phyloP scores from a whole-genome alignment of 2,113 vertebrate genomes.

The Alces alces region DNA sequence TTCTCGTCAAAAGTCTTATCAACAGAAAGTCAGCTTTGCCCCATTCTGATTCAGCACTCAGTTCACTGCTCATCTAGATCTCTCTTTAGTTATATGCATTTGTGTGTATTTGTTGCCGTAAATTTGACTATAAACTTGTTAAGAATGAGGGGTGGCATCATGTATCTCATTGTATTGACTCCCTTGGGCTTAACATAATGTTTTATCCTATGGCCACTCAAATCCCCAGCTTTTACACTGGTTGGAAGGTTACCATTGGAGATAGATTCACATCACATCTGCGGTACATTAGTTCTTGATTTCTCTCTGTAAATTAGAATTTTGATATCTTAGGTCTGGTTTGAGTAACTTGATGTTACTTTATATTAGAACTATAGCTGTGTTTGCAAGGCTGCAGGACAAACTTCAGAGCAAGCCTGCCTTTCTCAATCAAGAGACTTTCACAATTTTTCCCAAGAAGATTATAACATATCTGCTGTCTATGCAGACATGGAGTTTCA shows the following conservation, averaged over 20 bases:
- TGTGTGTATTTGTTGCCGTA: not conserved
- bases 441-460: not conserved
- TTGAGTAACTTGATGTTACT: not conserved
- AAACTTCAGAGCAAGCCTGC: not conserved
- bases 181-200: not conserved
- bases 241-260: not conserved
- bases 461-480: not conserved
- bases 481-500: not conserved
- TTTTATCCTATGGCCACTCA: not conserved
- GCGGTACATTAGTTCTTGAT: not conserved
- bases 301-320: not conserved
- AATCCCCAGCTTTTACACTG: not conserved
- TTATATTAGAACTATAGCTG: not conserved
- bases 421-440: not conserved
- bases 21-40: not conserved
- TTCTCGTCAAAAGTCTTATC: not conserved
- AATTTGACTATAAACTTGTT: not conserved
- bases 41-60: not conserved
- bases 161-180: not conserved
- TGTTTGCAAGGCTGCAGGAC: not conserved
- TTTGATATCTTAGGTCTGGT: not conserved
- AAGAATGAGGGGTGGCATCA: not conserved
- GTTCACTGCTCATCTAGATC: not conserved
- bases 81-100: not conserved
- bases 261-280: not conserved